phyloP scores from a whole-genome alignment of 1,140 invertebrate species.

The Nebria ingens region DNA sequence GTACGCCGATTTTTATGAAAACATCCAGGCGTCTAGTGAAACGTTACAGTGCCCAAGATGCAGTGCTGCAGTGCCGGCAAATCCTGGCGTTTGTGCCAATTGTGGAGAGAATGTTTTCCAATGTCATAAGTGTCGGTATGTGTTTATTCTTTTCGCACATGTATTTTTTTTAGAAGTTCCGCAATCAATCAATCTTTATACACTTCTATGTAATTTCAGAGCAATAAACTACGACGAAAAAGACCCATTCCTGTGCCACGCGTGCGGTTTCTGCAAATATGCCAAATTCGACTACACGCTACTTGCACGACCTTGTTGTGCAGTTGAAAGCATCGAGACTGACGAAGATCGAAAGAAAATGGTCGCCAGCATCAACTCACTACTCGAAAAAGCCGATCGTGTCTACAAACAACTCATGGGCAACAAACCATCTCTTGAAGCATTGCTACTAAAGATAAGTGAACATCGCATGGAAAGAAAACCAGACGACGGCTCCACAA shows the following conservation, averaged over 20 bases:
- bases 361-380: conserved; percentile 75
- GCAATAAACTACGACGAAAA: conserved; percentile 99
- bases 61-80: conserved; percentile 90
- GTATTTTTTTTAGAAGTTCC: too few species aligned
- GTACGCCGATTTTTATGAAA: conserved; percentile 96
- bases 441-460: conserved; percentile 61
- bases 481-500: conserved; percentile 44
- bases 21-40: conserved; percentile 66
- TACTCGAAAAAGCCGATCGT: conserved; percentile 89
- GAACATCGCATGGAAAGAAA: conserved; percentile 59
- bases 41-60: conserved; percentile 93
- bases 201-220: conserved; percentile 33
- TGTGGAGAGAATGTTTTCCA: conserved; percentile 99
- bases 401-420: conserved; percentile 84
- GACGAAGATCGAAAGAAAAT: conserved; percentile 96
- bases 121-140: conserved; percentile 87
- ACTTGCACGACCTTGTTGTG: conserved; percentile 81
- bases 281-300: conserved; percentile 97
- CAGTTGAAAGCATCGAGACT: conserved; percentile 93
- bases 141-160: too few species aligned
- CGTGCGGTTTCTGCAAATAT: conserved; percentile 98
- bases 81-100: conserved; percentile 94
- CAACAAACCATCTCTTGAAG: conserved; percentile 81
- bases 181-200: too few species aligned
- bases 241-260: conserved; percentile 96